Evolutionary conservation across 1,140 invertebrate species (phyloP), one percentile per base, ranked within the genome.

Genomic region (Pomacea maculata): DNA sequence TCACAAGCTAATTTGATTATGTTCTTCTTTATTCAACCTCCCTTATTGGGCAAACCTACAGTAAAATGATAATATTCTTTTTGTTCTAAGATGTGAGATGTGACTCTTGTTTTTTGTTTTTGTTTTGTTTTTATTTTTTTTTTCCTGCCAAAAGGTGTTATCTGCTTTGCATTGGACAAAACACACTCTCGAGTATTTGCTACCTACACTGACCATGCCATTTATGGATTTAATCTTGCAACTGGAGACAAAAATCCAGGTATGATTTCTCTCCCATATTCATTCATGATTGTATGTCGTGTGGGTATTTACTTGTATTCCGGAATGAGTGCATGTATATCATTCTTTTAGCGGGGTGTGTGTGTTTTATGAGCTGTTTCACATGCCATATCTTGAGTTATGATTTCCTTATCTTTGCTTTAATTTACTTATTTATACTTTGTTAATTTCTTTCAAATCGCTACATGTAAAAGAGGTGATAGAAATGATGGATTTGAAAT

Each of bases 181-280:
- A 91, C 93, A 9, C 90, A 93, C 71, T 92, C 94, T 11, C 93
- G 93, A n/a, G 90, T 97, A 0, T 98, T 95, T 92, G 96, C 95
- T 8, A 96, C 94, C 89, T 97, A 96, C 89, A 95, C 96, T 92
- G 95, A 97, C 90, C 95, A 95, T 87, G 93, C 94, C 52, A 96
- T 98, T 70, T 97, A 97, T 89, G 94, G 95, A 85, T 97, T 95
- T 88, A 95, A 97, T 88, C 91, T 96, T 72, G 93, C 94, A 0
- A 94, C 95, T 0, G 96, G 94, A 87, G 93, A 93, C 85, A 88
- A 92, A 11, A 90, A 94, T 67, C 95, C 96, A 87, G 83, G 86
- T 65, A 57, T 80, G 45, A 71, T 61, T 70, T 61, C 45, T 55
- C 19, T 74, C 34, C 45, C 61, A 25, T 79, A 4, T 45, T 10